phyloP scores from a whole-genome alignment of 30 jellyfish, hydroid and myxozoan species.

The Pseudorhiza aurosa region DNA sequence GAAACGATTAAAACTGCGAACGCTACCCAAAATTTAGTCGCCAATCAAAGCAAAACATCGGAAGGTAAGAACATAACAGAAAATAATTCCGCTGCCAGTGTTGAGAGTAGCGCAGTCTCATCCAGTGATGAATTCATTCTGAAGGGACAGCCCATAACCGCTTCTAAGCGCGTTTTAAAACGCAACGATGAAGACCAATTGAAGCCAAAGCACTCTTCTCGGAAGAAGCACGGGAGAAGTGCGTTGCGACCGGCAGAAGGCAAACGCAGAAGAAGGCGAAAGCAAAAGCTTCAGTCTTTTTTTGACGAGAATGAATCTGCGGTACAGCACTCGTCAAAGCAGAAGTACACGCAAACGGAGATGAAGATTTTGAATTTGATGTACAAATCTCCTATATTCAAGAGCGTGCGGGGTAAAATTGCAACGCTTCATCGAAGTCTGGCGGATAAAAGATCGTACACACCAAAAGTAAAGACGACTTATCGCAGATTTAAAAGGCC shows the following conservation, averaged over 20 bases:
- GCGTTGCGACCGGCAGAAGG: not conserved
- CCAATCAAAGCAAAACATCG: not conserved
- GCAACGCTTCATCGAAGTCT: not conserved
- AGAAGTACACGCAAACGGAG: slow-evolving; percentile 24
- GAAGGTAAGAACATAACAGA: not conserved
- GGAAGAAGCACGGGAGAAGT: not conserved
- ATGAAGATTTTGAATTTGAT: slow-evolving; percentile 34
- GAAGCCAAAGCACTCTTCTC: not conserved
- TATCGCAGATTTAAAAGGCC: slow-evolving; percentile 37
- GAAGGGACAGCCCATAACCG: not conserved
- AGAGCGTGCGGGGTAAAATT: slow-evolving; percentile 12
- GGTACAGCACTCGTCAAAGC: not conserved
- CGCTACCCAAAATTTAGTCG: not conserved
- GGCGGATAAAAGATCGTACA: slow-evolving; percentile 25
- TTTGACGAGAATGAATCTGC: not conserved
- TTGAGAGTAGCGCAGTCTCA: not conserved
- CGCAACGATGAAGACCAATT: not conserved
- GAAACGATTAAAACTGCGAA: not conserved
- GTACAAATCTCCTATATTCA: slow-evolving; percentile 42
- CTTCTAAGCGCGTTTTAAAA: slow-evolving; percentile 1
- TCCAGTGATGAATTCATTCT: not conserved
- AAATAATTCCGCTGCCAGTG: not conserved
- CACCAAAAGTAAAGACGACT: slow-evolving; percentile 18
- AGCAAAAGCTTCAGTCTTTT: not conserved
- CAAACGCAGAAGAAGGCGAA: not conserved